Evolutionary conservation across 2,113 vertebrate genomes (phyloP).

Genomic region (Prinia subflava): DNA sequence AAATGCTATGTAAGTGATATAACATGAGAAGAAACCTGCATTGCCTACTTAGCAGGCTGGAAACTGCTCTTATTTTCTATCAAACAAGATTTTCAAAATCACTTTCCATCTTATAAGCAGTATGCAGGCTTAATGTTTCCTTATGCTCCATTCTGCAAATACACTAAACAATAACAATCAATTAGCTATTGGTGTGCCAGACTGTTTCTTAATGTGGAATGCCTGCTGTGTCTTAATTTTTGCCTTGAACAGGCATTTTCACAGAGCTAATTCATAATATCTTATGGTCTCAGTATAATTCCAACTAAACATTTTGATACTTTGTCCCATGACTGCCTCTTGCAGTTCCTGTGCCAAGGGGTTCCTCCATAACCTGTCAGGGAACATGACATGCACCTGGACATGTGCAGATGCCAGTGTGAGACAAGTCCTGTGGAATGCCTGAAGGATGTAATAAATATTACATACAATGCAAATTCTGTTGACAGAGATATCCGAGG

Average conservation of each 20-base stretch:
- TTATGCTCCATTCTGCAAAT: slow-evolving; percentile 10
- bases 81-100: neutral
- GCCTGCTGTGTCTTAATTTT: slow-evolving; percentile 7
- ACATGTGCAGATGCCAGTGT: neutral
- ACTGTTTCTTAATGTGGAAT: neutral
- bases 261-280: neutral
- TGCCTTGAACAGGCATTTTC: slow-evolving; percentile 1
- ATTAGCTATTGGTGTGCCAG: neutral
- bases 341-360: neutral
- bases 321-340: neutral
- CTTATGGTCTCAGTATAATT: neutral
- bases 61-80: neutral
- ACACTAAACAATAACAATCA: neutral
- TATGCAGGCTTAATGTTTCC: slow-evolving; percentile 16
- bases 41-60: neutral
- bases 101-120: neutral
- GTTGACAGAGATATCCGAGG: neutral
- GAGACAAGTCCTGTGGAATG: neutral
- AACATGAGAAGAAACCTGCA: neutral
- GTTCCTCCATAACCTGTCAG: neutral
- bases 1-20: neutral
- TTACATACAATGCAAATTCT: neutral
- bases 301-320: neutral
- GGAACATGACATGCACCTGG: neutral
- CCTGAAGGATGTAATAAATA: slow-evolving; percentile 8